phyloP scores from a whole-genome alignment of 2,888 invertebrate genomes.

The Hyppa rectilinea region DNA sequence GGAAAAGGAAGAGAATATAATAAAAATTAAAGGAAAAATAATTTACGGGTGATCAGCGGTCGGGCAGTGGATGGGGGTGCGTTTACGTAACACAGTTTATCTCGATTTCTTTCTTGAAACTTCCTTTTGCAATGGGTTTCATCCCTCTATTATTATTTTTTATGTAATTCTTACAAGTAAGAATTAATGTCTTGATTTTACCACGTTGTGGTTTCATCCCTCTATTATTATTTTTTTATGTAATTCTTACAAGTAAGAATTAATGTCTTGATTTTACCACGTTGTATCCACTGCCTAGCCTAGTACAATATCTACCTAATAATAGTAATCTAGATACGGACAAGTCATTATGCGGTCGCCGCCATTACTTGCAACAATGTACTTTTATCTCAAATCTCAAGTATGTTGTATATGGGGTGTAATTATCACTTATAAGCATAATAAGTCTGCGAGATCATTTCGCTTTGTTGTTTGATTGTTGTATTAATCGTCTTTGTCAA shows the following conservation, averaged over 20 bases:
- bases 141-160: no score
- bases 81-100: no score
- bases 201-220: no score
- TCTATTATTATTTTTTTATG: no score
- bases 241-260: no score
- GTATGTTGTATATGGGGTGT: conserved; percentile 26
- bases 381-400: conserved; percentile 52
- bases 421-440: conserved; percentile 48
- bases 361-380: conserved; percentile 32
- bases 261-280: conserved; percentile 12
- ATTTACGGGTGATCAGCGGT: no score
- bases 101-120: no score
- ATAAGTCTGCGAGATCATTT: conserved; percentile 24
- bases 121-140: no score
- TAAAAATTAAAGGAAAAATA: no score
- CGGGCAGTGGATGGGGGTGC: no score
- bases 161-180: no score
- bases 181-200: conserved; percentile 9
- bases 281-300: conserved; percentile 5
- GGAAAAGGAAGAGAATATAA: no score
- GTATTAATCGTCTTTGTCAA: conserved; percentile 15
- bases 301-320: conserved; percentile 32
- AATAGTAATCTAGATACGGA: conserved; percentile 52
- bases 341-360: conserved; percentile 27
- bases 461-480: conserved; percentile 21